Conservation (phyloP, 1,140 invertebrate species). For the Parasteatoda tepidariorum region DNA sequence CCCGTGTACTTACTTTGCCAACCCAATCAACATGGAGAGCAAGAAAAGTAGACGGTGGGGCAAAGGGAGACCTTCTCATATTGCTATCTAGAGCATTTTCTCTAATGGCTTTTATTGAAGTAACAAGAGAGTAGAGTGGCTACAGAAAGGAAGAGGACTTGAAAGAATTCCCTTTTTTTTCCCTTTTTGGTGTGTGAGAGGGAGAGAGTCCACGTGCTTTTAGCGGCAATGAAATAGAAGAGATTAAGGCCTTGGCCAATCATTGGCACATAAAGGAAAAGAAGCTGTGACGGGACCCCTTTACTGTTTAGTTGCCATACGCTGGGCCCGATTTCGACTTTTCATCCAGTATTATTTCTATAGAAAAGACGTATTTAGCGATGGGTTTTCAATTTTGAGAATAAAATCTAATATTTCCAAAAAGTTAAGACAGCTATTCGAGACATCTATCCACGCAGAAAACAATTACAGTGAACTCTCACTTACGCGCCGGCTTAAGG, state of each 20-base stretch:
- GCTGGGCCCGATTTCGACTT: too few species aligned
- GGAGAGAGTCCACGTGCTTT: constrained; percentile 57
- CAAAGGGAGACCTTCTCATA: constrained; percentile 20
- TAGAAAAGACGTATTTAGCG: too few species aligned
- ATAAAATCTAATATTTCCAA: too few species aligned
- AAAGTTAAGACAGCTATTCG: neutral
- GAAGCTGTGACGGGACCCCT: constrained; percentile 42
- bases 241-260: constrained; percentile 57
- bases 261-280: constrained; percentile 57
- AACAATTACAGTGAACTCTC: neutral
- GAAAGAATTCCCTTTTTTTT: constrained; percentile 30
- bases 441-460: neutral
- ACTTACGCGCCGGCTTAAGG: too few species aligned
- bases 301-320: neutral
- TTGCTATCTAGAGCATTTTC: constrained; percentile 58
- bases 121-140: constrained; percentile 37
- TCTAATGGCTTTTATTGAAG: constrained; percentile 61
- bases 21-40: constrained; percentile 55
- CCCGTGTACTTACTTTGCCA: constrained; percentile 31
- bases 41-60: neutral
- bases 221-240: constrained; percentile 60
- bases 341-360: too few species aligned
- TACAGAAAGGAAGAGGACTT: constrained; percentile 4
- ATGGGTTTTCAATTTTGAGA: too few species aligned
- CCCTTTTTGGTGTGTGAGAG: neutral